Evolutionary conservation across 2,888 invertebrate species (phyloP), one percentile per base, ranked within the genome.

Genomic region (Furcula furcula): DNA sequence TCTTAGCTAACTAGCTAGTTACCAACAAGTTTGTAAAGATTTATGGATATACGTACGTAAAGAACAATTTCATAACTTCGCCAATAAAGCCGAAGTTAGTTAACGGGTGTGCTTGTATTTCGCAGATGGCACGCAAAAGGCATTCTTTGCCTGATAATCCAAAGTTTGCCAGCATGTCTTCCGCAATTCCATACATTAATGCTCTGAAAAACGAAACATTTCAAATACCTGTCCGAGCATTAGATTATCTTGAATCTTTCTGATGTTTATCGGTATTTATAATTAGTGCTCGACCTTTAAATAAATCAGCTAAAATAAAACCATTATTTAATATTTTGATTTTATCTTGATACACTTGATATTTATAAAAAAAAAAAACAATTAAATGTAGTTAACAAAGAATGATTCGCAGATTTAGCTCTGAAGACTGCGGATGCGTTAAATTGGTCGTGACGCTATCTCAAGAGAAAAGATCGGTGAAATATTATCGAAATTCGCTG

Each of bases 121-220:
- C 96, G 61, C 96, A 96, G 42, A 96, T 96, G 1, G 95, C 94
- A 45, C 96, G 87, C 29, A 96, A 78, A 1, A 96, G 76, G 65
- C 96, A 96, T 2, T 95, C 95, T 62, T 92, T 94, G 13, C 96
- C 96, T 47, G 95, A 92, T 81, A 96, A 80, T 0, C 96, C 96
- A 46, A 96, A 94, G 55, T 94, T 95, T 25, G 93, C 91, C 32
- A 96, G 76, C 68, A 96, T 91, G 62, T 96, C 95, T 70, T 96
- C 96, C 0, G 94, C 91, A 2, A 93, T 90, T 1, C 93, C 92
- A 55, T 95, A 96, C 37, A 96, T 82, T 39, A 96, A 73, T 0
- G 95, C 95, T 60, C 95, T 90, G 76, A 36, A 75, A 69, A 36
- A 37, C 30, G 15, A 19, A 31, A 11, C 25, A n/a, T n/a, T n/a